Percentiles rank a stretch among this genome's conserved stretches.
Conservation (phyloP, 2,113 vertebrate species). For the Brienomyrus brachyistius region DNA sequence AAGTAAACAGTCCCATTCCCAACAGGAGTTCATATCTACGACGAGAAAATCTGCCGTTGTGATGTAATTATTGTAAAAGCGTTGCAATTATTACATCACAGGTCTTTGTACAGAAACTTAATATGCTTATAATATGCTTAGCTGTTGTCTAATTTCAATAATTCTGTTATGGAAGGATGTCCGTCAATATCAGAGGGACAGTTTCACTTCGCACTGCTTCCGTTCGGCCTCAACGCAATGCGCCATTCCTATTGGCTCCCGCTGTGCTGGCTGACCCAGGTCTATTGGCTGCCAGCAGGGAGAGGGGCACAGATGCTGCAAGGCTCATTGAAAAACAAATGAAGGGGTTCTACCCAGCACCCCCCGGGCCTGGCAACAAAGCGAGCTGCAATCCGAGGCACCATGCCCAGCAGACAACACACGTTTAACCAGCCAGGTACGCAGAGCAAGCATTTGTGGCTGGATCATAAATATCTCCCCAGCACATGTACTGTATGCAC, state of each 20-base stretch:
- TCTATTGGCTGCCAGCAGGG: background rate
- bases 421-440: background rate
- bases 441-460: background rate
- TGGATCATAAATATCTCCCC: background rate
- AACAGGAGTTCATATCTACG: background rate
- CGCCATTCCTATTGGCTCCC: background rate
- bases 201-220: background rate
- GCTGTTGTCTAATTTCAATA: background rate
- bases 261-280: background rate
- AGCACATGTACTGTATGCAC: background rate
- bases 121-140: background rate
- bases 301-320: conserved; percentile 10
- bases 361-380: background rate
- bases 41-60: background rate
- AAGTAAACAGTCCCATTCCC: background rate
- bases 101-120: background rate
- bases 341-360: background rate
- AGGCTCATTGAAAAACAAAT: conserved; percentile 16
- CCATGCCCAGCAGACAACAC: background rate
- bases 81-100: background rate
- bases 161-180: background rate
- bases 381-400: background rate
- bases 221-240: background rate
- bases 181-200: background rate
- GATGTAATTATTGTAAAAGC: background rate